Base-by-base conservation (phyloP, 2,113 vertebrate genomes). In the Seriola dumerili region DNA sequence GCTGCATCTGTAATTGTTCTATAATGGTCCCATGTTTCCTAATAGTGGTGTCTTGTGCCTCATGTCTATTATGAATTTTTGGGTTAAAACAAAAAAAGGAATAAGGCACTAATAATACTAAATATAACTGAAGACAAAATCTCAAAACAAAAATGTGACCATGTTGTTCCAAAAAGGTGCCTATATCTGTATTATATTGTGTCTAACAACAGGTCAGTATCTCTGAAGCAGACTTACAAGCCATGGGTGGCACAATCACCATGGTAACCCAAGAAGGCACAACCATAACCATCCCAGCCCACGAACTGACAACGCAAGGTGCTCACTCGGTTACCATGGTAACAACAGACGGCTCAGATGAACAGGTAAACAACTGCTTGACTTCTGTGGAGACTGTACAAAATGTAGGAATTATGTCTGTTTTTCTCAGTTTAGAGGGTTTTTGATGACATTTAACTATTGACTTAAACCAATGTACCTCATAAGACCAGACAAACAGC, bases 211-310 rank as follows among this genome's bases (percentile, higher is more conserved):
- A 99, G 98, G 97, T 99, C 83, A 99, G 97, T 82, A 97, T 99
- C 71, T 98, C 98, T 66, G 97, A 99, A 78, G 97, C 97, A 25
- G 97, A 99, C 87, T 94, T 99, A 90, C 97, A 99, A 88, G 97
- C 97, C 25, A 96, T 99, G 93, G 97, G 97, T 66, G 97, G 97
- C 68, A 98, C 98, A 10, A 98, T 99, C 92, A 99, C 98, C 52
- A 99, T 99, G 98, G 98, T 99, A 73, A 99, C 98, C 19, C 98
- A 99, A 73, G 98, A 99, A 89, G 98, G 98, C 92, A 99, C 98
- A 0, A 99, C 98, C 72, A 99, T 99, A 93, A 99, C 98, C 1
- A 98, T 99, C 79, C 98, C 98, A 36, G 95, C 98, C 42, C 98
- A 99, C 0, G 98, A 99, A 89, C 96, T 99, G 91, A 95, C 97